phyloP scores from a whole-genome alignment of 2,888 invertebrate species.

The Clusia tigrina region DNA sequence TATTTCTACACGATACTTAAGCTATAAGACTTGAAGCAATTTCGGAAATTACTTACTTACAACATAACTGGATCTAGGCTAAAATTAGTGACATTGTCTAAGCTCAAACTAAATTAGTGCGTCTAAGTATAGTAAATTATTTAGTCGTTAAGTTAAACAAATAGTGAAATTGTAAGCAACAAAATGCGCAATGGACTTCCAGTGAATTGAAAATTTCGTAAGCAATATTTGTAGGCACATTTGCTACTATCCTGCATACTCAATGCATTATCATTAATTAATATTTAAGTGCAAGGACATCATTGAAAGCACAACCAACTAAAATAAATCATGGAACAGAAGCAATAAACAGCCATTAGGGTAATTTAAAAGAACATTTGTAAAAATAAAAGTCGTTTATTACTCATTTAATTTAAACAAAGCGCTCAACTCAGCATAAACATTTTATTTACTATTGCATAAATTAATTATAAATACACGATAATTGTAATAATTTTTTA shows the following conservation, averaged over 20 bases:
- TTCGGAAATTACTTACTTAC: slow-evolving; percentile 40
- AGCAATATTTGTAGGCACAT: background rate
- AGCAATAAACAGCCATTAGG: too few species aligned
- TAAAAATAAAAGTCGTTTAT: too few species aligned
- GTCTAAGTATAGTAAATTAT: slow-evolving; percentile 14
- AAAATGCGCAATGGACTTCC: slow-evolving; percentile 58
- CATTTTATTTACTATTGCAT: too few species aligned
- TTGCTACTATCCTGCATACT: too few species aligned
- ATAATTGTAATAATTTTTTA: background rate
- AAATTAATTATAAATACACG: too few species aligned
- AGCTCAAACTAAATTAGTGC: background rate
- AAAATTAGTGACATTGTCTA: background rate
- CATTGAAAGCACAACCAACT: slow-evolving; percentile 54
- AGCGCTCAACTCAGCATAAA: slow-evolving; percentile 15
- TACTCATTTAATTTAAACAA: slow-evolving; percentile 2
- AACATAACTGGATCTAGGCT: slow-evolving; percentile 23
- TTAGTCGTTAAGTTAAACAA: background rate
- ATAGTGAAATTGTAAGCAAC: slow-evolving; percentile 36
- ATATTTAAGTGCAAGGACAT: slow-evolving; percentile 19
- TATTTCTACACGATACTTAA: slow-evolving; percentile 3
- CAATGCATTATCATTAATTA: background rate
- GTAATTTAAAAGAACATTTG: too few species aligned
- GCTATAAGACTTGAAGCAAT: slow-evolving; percentile 20
- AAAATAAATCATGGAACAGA: too few species aligned
- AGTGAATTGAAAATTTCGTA: slow-evolving; percentile 43